Percentiles rank a stretch among this genome's conserved stretches.
phyloP scores from a whole-genome alignment of 2,888 invertebrate species.

The Amphipoea oculea region DNA sequence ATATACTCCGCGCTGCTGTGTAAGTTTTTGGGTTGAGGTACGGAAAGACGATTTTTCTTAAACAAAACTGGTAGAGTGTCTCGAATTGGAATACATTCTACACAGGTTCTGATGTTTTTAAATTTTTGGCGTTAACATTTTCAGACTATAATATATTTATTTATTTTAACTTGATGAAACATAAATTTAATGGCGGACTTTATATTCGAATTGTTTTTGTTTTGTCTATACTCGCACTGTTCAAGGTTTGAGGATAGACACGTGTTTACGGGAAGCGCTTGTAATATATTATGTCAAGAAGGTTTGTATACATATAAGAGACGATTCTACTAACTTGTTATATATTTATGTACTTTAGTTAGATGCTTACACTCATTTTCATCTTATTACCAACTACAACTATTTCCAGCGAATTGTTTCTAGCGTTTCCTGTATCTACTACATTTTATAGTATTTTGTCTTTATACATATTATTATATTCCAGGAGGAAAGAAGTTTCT shows the following conservation, averaged over 20 bases:
- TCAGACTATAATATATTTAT: not conserved
- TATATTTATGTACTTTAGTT: not conserved
- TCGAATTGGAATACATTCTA: not conserved
- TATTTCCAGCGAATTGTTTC: not conserved
- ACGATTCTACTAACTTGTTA: not conserved
- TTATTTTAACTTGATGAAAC: not conserved
- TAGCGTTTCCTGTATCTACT: not conserved
- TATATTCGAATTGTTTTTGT: slow-evolving; percentile 32
- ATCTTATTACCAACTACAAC: not conserved
- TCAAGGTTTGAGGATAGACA: slow-evolving; percentile 25
- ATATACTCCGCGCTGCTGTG: not conserved
- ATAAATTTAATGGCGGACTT: not conserved
- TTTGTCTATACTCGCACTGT: slow-evolving; percentile 6
- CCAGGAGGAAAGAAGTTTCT: not conserved
- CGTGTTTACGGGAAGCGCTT: slow-evolving; percentile 22
- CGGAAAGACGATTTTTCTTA: not conserved
- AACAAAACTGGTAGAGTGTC: not conserved
- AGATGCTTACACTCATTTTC: not conserved
- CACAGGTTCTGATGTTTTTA: not conserved
- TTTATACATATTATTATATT: not conserved
- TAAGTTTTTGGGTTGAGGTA: not conserved
- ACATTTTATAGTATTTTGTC: not conserved
- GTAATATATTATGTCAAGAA: slow-evolving; percentile 9
- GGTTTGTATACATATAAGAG: slow-evolving; percentile 13
- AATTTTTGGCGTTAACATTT: not conserved